Evolutionary conservation across 2,113 vertebrate genomes (phyloP).

Genomic region (Megatriorchis doriae): DNA sequence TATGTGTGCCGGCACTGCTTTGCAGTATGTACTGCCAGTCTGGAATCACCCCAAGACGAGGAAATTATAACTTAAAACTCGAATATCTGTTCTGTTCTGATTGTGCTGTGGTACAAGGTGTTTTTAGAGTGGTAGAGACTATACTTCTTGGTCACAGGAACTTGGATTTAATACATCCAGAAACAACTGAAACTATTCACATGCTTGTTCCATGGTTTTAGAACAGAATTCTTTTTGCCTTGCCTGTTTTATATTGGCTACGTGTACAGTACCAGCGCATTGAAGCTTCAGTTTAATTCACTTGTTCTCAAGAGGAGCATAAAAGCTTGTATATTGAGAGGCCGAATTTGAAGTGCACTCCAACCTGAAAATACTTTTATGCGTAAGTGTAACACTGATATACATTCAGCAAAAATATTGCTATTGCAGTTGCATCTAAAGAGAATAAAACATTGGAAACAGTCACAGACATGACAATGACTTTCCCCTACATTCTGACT

Average conservation of each 20-base stretch:
- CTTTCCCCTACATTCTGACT: neutral
- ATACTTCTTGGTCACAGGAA: neutral
- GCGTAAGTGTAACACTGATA: neutral
- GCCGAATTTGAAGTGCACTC: neutral
- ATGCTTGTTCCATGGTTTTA: neutral
- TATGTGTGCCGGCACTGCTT: neutral
- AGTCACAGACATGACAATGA: neutral
- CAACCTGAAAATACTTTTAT: constrained; percentile 36
- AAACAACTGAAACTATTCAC: neutral
- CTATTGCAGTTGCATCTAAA: neutral
- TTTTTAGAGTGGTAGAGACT: neutral
- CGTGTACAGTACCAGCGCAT: neutral
- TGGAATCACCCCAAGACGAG: neutral
- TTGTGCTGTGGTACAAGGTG: neutral
- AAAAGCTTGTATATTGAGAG: neutral
- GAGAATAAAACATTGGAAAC: neutral
- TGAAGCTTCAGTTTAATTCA: constrained; percentile 29
- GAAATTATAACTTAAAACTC: neutral
- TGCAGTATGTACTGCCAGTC: neutral
- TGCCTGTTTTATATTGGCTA: neutral
- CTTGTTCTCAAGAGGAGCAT: neutral
- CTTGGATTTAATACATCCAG: neutral
- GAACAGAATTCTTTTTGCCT: neutral
- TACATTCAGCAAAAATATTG: constrained; percentile 15
- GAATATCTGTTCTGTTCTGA: neutral